Evolutionary conservation across 2,797 vertebrate species (phyloP).

Genomic region (Halcyon badia): DNA sequence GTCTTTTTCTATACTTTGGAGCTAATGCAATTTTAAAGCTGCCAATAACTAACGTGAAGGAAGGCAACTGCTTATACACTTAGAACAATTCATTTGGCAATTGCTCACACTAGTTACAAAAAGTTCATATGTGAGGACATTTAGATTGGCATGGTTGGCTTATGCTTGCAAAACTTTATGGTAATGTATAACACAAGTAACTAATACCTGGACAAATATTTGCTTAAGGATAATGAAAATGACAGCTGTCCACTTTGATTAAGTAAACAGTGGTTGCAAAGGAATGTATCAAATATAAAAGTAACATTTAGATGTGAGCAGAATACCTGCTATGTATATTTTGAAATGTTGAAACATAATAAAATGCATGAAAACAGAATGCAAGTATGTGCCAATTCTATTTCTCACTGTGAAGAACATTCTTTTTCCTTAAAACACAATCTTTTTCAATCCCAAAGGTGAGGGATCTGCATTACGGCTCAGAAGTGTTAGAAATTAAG

Average conservation of each 20-base stretch:
- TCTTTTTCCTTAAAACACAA: background rate
- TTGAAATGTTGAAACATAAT: background rate
- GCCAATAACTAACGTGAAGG: background rate
- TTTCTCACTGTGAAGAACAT: background rate
- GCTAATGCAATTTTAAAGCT: background rate
- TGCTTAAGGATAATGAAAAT: conserved; percentile 31
- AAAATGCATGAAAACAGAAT: background rate
- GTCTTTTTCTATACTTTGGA: background rate
- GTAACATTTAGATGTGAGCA: background rate
- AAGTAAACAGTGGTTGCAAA: background rate
- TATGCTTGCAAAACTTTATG: background rate
- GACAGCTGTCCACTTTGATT: conserved; percentile 23
- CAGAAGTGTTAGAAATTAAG: background rate
- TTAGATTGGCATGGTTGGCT: background rate
- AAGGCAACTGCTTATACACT: background rate
- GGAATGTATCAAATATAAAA: background rate
- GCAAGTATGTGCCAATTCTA: background rate
- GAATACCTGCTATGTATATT: background rate
- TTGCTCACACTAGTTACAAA: background rate
- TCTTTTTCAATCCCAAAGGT: background rate
- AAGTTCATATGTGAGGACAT: background rate
- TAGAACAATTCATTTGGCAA: background rate
- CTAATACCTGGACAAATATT: conserved; percentile 43
- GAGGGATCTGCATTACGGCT: background rate
- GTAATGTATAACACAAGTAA: background rate